phyloP scores from a whole-genome alignment of 2,888 invertebrate genomes.

The Sialis lutaria region DNA sequence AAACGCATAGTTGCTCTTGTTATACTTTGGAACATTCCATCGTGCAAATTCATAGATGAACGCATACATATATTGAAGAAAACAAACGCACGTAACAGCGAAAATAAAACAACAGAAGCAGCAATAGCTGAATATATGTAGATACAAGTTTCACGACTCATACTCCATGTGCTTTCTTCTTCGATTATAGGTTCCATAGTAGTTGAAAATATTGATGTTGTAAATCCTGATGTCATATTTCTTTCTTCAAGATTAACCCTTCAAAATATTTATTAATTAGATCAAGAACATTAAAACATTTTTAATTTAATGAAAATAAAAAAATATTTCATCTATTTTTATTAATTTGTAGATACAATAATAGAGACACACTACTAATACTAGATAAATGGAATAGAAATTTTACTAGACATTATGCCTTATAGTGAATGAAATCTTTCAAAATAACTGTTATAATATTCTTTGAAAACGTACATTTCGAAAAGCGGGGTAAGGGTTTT shows the following conservation, averaged over 20 bases:
- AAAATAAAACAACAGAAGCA: slow-evolving; percentile 22
- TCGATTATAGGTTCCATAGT: background rate
- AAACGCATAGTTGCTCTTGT: slow-evolving; percentile 46
- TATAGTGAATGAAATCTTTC: no score
- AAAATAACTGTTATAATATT: no score
- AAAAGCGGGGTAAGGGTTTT: no score
- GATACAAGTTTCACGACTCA: slow-evolving; percentile 20
- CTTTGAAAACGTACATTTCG: no score
- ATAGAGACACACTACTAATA: no score
- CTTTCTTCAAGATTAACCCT: background rate
- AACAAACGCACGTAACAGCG: slow-evolving; percentile 26
- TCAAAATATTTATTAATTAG: slow-evolving; percentile 2
- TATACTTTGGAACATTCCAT: slow-evolving; percentile 33
- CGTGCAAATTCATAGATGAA: slow-evolving; percentile 37
- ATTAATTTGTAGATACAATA: background rate
- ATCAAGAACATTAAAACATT: slow-evolving; percentile 1
- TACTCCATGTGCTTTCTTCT: slow-evolving; percentile 6
- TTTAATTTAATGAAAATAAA: background rate
- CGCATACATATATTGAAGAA: slow-evolving; percentile 37
- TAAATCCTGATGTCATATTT: background rate
- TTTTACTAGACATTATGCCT: no score
- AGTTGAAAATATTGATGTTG: background rate
- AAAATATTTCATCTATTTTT: background rate
- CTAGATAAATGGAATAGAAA: background rate
- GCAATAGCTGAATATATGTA: slow-evolving; percentile 29